Conservation (phyloP, 2,797 vertebrate genomes). For the Paratrypauchen microcephalus region DNA sequence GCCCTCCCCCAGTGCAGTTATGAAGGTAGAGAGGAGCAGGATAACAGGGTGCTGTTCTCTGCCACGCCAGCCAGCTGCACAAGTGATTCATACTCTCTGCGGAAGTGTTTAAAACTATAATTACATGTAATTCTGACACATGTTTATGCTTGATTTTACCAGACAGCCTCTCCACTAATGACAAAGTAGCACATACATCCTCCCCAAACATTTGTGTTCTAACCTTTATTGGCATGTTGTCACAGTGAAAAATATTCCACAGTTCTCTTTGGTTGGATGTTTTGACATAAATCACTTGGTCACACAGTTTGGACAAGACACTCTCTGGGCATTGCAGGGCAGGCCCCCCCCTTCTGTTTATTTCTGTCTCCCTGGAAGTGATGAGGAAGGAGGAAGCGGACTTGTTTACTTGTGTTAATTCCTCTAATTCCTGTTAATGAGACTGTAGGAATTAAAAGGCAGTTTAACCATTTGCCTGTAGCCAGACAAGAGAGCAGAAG, state of each 20-base stretch:
- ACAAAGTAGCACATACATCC: slow-evolving; percentile 78
- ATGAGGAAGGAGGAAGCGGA: slow-evolving; percentile 37
- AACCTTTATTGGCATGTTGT: slow-evolving; percentile 61
- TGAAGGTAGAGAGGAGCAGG: slow-evolving; percentile 64
- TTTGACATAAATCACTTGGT: slow-evolving; percentile 20
- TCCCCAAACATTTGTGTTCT: slow-evolving; percentile 72
- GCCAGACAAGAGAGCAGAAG: slow-evolving; percentile 35
- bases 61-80: slow-evolving; percentile 69
- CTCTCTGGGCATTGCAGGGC: slow-evolving; percentile 38
- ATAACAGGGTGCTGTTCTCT: slow-evolving; percentile 59
- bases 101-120: slow-evolving; percentile 81
- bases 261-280: slow-evolving; percentile 19
- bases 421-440: slow-evolving; percentile 52
- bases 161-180: slow-evolving; percentile 73
- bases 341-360: slow-evolving; percentile 42
- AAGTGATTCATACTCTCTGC: slow-evolving; percentile 77
- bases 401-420: slow-evolving; percentile 58
- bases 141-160: slow-evolving; percentile 78
- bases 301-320: slow-evolving; percentile 35
- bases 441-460: slow-evolving; percentile 27
- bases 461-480: slow-evolving; percentile 35
- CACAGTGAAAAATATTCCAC: slow-evolving; percentile 48
- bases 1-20: slow-evolving; percentile 49
- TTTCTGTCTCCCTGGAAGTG: slow-evolving; percentile 49
- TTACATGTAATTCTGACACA: slow-evolving; percentile 80